Base-by-base conservation (phyloP, 2,797 vertebrate species). In the Galagoides demidoff region DNA sequence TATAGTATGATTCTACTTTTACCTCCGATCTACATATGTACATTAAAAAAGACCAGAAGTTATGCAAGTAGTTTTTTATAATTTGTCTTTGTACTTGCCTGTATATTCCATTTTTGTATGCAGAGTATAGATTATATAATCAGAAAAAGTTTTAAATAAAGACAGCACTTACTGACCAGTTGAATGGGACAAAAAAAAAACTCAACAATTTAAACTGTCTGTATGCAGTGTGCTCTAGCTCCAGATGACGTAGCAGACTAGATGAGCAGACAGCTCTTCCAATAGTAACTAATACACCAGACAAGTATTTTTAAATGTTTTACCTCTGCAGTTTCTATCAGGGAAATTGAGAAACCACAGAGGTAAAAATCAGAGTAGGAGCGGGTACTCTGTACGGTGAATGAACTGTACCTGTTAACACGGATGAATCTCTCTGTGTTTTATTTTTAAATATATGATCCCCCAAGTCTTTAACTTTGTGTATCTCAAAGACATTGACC, bases 161-260 rank as follows among this genome's bases (percentile, higher is more conserved):
- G 31, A 49, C 1, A 22, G 20, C 23, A 31, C 55, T 94, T 81
- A 29, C 74, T 43, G 37, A 43, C 55, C 82, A 90, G 68, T 77
- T 95, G 52, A 83, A n/a, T 76, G 63, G 49, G n/a, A 27, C 84
- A 88, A 29, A 61, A 85, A 79, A 85, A 79, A 78, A 64, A 70
- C 70, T 90, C 19, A 13, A 55, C 74, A 79, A 2, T 79, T 70
- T 71, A n/a, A 71, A 43, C 34, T 74, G 64, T 59, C 61, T 17
- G 20, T 49, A 74, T 70, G 70, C 61, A 83, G 49, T 20, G 22
- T 39, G 43, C 37, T 63, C 52, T 9, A 4, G 12, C 52, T 79
- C 64, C 55, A 90, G n/a, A 63, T 22, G 84, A 20, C 79, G 25
- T 14, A 31, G 66, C 27, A 49, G 71, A 77, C 16, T 49, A 77